A percentile compares a stretch with the other conserved stretches of the same genome.
Evolutionary conservation across 2,113 vertebrate species (phyloP).

Genomic region (Scolopax mira): DNA sequence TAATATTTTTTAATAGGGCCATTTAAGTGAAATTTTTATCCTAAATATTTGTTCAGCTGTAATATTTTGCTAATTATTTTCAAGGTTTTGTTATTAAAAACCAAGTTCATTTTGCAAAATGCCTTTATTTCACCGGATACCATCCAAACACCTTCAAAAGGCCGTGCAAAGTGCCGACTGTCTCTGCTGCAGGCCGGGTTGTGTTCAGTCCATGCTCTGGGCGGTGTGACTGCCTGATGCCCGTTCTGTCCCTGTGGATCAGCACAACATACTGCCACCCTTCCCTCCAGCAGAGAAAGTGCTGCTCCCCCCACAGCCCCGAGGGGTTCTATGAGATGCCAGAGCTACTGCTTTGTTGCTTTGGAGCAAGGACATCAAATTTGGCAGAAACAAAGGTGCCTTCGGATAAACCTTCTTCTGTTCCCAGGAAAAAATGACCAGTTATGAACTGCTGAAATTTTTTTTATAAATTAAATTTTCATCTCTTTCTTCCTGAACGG

Average conservation of each 20-base stretch:
- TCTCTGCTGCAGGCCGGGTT: background rate
- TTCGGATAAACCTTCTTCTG: background rate
- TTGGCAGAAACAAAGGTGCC: background rate
- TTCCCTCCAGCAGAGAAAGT: background rate
- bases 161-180: no score
- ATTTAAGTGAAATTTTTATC: background rate
- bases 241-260: fast-evolving
- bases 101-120: background rate
- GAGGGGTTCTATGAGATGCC: background rate
- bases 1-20: background rate
- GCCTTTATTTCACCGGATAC: background rate
- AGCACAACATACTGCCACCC: fast-evolving
- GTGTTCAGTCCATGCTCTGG: background rate
- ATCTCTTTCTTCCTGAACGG: background rate
- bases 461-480: background rate
- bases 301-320: background rate
- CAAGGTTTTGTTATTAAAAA: background rate
- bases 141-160: background rate
- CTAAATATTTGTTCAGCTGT: background rate
- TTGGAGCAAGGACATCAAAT: background rate
- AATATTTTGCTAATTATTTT: background rate
- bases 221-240: background rate
- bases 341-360: background rate
- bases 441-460: background rate
- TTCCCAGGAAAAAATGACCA: background rate